These are phyloP conservation scores for Psilopogon haemacephalus DNA, from an alignment of 2,113 vertebrate species.

Conservation along the genomic window DNA sequence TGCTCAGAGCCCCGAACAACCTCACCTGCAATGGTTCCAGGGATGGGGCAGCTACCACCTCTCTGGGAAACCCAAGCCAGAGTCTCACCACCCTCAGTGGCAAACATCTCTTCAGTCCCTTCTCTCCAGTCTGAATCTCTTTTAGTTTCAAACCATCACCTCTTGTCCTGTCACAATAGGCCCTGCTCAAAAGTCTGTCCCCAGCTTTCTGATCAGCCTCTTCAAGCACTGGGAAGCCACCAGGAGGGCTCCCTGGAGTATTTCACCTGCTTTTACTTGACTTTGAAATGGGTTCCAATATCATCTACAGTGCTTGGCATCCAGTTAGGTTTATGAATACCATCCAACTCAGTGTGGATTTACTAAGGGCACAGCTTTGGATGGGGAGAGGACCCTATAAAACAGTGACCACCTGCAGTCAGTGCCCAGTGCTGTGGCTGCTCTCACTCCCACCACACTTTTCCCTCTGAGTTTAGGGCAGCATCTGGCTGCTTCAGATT, in stretches of 20 bases:
- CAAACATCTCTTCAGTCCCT: too few relatives aligned
- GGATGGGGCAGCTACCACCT: too few relatives aligned
- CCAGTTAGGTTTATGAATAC: not conserved
- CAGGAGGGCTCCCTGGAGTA: not conserved
- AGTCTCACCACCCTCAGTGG: too few relatives aligned
- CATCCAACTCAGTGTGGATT: not conserved
- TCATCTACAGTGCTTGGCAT: not conserved
- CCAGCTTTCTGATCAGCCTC: too few relatives aligned
- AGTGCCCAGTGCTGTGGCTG: not conserved
- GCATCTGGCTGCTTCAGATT: not conserved
- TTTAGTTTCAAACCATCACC: too few relatives aligned
- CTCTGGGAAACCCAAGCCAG: too few relatives aligned
- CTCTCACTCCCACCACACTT: not conserved
- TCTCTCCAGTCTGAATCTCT: too few relatives aligned
- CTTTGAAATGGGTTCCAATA: not conserved
- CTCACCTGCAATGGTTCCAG: too few relatives aligned
- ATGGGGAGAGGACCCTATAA: not conserved
- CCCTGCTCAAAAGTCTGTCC: too few relatives aligned
- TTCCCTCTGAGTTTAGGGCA: not conserved
- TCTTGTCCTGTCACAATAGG: too few relatives aligned
- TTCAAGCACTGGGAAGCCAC: too few relatives aligned
- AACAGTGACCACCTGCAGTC: not conserved
- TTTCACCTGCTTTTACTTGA: not conserved
- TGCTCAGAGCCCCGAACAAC: too few relatives aligned
- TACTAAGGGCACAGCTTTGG: not conserved